Conservation (phyloP, 2,888 invertebrate species). For the Dryadula phaetusa region DNA sequence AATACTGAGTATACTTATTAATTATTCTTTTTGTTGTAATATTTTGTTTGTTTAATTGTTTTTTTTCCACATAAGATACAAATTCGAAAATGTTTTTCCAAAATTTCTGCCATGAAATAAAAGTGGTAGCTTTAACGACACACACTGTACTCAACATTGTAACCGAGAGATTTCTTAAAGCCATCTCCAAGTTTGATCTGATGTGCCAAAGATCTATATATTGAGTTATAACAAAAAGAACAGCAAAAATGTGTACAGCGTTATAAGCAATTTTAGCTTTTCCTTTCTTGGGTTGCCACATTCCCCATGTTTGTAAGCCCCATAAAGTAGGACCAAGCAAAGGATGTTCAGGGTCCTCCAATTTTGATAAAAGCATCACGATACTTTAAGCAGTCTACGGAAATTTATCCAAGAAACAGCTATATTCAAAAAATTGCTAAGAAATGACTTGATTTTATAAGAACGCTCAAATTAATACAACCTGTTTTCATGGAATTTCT, state of each 20-base stretch:
- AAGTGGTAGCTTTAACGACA: slow-evolving; percentile 64
- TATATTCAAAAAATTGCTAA: neutral
- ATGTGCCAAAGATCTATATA: slow-evolving; percentile 69
- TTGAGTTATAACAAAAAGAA: slow-evolving; percentile 65
- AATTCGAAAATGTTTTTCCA: slow-evolving; percentile 64
- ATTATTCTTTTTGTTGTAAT: slow-evolving; percentile 52
- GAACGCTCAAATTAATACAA: neutral
- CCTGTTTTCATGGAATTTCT: neutral
- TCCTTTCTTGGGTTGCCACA: slow-evolving; percentile 58
- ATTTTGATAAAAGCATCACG: slow-evolving; percentile 37
- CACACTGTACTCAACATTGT: slow-evolving; percentile 71
- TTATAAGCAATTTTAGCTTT: slow-evolving; percentile 52
- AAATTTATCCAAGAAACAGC: neutral
- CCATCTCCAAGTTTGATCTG: slow-evolving; percentile 59
- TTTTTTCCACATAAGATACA: slow-evolving; percentile 60
- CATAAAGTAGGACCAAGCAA: slow-evolving; percentile 62
- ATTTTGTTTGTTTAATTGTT: slow-evolving; percentile 56
- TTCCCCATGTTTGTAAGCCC: slow-evolving; percentile 60
- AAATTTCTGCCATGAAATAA: slow-evolving; percentile 62
- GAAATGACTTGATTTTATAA: slow-evolving; percentile 2
- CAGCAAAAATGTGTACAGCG: slow-evolving; percentile 56
- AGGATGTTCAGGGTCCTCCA: slow-evolving; percentile 56
- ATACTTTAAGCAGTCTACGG: slow-evolving; percentile 14
- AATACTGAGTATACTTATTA: slow-evolving; percentile 63
- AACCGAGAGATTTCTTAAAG: slow-evolving; percentile 66